Evolutionary conservation across 2,113 vertebrate genomes (phyloP), one percentile per base, ranked within the genome.

Genomic region (Sakesphorus luctuosus): DNA sequence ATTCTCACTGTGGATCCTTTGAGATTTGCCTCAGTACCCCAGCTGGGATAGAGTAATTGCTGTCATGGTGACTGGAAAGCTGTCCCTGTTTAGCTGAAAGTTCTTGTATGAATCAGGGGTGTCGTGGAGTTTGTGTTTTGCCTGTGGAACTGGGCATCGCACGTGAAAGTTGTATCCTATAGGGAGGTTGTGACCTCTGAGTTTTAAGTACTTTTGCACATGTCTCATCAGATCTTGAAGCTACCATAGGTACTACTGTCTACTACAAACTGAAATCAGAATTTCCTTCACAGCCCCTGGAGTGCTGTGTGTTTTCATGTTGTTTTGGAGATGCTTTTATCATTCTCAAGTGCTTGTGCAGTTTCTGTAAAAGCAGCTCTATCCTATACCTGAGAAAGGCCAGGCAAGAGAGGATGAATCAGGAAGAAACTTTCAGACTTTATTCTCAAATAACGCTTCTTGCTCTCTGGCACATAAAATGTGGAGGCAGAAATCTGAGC

Each of bases 201-300:
- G 12, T 36, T 36, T 33, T 35, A 61, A 72, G 24, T 47, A 7
- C 6, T 90, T 92, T 33, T 24, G 4, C 4, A 3, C 3, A 0
- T 21, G 29, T 5, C 20, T 28, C 6, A 28, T n/a, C 25, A 62
- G 26, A 16, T 40, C 65, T n/a, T 49, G 68, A 69, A 80, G 10
- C 59, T 17, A 4, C 13, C 0, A 0, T 16, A 28, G 68, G 21
- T n/a, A 2, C 12, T 53, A 0, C 24, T 72, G 23, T 20, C 4
- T 2, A 1, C 21, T 68, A 3, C 44, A 35, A 14, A 49, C 28
- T 33, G 43, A 50, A 31, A 33, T 71, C 11, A 23, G 43, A 3
- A n/a, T 74, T 89, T 92, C 5, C 36, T 69, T 76, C 65, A 23
- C 14, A 14, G 35, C 29, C 11, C 0, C 16, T 72, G 10, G 23